Evolutionary conservation across 2,888 invertebrate species (phyloP).

Genomic region (Saturnia pavonia): DNA sequence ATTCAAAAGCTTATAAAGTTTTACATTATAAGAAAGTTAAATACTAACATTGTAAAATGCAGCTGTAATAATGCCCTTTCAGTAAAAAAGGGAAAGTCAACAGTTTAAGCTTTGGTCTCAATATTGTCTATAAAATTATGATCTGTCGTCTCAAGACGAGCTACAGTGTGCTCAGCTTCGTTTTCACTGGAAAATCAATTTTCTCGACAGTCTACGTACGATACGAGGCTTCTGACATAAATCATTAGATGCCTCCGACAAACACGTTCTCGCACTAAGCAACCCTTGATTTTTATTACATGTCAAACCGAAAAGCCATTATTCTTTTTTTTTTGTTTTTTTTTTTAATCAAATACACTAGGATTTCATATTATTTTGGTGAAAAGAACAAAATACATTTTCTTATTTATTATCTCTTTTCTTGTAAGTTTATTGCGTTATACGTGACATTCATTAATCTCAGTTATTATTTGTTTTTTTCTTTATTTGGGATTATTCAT

Average conservation of each 20-base stretch:
- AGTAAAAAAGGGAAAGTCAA: neutral
- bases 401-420: neutral
- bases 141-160: neutral
- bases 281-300: conserved; percentile 15
- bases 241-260: conserved; percentile 10
- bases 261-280: conserved; percentile 11
- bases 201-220: conserved; percentile 24
- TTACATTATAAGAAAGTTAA: no score
- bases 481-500: no score
- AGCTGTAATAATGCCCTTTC: neutral
- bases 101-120: neutral
- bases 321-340: conserved; percentile 7
- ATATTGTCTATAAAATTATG: neutral
- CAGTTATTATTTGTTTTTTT: neutral
- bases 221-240: conserved; percentile 6
- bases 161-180: conserved; percentile 4
- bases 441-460: neutral
- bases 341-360: conserved; percentile 3
- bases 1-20: no score
- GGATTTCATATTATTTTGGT: neutral
- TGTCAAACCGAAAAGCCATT: conserved; percentile 14
- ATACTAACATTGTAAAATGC: neutral
- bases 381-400: neutral
- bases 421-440: neutral
- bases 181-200: conserved; percentile 36